Percentiles rank a stretch among this genome's conserved stretches.
These are phyloP conservation scores for Limnephilus lunatus DNA, from an alignment of 2,888 invertebrate species.

Conservation along the genomic window DNA sequence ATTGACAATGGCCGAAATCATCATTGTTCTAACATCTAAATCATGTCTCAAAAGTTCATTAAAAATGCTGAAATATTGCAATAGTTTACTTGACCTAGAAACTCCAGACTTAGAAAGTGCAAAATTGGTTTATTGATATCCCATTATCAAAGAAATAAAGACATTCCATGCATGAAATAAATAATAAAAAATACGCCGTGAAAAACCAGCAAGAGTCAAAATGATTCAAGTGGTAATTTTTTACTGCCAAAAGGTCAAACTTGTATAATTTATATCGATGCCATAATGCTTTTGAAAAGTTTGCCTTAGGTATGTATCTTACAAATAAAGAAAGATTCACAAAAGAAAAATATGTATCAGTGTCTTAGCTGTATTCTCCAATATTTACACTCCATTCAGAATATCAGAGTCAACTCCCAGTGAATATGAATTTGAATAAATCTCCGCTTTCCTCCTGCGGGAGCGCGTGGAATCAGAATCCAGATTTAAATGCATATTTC, in stretches of 20 bases:
- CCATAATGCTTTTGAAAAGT: background rate
- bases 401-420: background rate
- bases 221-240: no score
- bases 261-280: background rate
- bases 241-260: background rate
- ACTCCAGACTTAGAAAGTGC: background rate
- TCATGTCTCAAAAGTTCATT: background rate
- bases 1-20: background rate
- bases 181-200: no score
- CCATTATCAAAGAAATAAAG: no score
- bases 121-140: background rate
- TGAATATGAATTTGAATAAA: slow-evolving; percentile 11
- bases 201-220: no score
- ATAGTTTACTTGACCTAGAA: background rate
- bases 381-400: background rate
- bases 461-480: background rate
- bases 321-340: background rate
- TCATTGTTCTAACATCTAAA: background rate
- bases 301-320: background rate
- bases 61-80: background rate
- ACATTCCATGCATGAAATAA: no score
- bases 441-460: background rate
- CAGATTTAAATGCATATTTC: slow-evolving; percentile 16
- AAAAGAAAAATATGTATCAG: background rate
- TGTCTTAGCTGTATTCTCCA: background rate